Conservation (phyloP, 64 coral and sea anemone genomes). For the Pocillopora verrucosa region DNA sequence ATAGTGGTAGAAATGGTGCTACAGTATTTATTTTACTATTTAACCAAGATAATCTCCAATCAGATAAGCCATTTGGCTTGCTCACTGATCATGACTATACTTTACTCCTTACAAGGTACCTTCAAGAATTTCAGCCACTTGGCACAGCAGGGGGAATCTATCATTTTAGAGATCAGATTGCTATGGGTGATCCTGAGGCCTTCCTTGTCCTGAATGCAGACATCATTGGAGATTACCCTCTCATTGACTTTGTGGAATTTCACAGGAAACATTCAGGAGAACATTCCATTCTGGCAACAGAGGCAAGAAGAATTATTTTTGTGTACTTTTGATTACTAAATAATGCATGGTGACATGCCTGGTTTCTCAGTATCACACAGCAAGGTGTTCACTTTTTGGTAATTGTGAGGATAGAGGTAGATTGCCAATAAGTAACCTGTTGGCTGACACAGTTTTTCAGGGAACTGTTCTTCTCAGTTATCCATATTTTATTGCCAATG, state of each 20-base stretch:
- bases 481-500: no score
- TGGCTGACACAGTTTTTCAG: no score
- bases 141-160: constrained; percentile 95
- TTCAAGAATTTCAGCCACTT: constrained; percentile 96
- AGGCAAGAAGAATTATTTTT: constrained; percentile 44
- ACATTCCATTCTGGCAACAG: constrained; percentile 94
- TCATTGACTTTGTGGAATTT: constrained; percentile 86
- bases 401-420: no score
- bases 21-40: no score
- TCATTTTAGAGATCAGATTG: constrained; percentile 97
- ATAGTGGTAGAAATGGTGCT: no score
- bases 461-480: no score
- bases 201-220: constrained; percentile 93
- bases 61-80: no score
- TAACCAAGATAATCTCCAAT: no score
- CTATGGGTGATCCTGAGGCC: constrained; percentile 85
- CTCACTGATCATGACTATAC: background rate
- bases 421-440: no score
- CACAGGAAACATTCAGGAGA: constrained; percentile 86
- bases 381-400: no score
- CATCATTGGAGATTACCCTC: constrained; percentile 86
- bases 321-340: background rate
- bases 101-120: constrained; percentile 45
- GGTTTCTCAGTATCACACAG: no score
- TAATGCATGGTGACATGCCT: no score